Percentiles rank a stretch among this genome's conserved stretches.
Evolutionary conservation across 2,113 vertebrate species (phyloP).

Genomic region (Syrrhaptes paradoxus): DNA sequence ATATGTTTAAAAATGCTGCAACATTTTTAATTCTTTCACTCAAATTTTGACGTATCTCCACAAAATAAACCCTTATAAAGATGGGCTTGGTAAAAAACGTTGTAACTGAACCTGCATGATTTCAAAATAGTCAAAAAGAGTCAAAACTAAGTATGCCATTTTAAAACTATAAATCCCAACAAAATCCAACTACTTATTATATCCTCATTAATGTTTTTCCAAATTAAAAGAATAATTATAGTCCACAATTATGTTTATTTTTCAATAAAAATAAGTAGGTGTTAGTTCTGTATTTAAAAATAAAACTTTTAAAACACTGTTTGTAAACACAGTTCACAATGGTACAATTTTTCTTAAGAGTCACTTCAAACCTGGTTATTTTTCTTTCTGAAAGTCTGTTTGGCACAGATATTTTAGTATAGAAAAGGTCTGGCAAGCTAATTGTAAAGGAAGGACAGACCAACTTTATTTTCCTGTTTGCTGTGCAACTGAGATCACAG

Average conservation of each 20-base stretch:
- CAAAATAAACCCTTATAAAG: not conserved
- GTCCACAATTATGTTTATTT: not conserved
- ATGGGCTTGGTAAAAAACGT: not conserved
- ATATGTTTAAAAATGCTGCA: not conserved
- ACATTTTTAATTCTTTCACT: not conserved
- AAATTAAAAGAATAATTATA: not conserved
- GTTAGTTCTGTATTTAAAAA: not conserved
- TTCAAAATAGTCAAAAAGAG: not conserved
- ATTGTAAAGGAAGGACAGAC: not conserved
- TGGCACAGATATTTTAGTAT: not conserved
- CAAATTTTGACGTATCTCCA: not conserved
- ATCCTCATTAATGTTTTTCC: not conserved
- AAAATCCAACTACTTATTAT: not conserved
- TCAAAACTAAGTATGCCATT: not conserved
- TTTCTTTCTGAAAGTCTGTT: not conserved
- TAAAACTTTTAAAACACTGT: not conserved
- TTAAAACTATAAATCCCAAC: not conserved
- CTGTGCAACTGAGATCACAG: not conserved
- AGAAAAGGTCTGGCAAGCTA: not conserved
- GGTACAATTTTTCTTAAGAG: not conserved
- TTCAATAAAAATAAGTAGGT: not conserved
- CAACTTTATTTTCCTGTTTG: not conserved
- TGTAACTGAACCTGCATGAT: not conserved
- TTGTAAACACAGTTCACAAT: not conserved
- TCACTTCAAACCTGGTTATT: not conserved